Base-by-base conservation (phyloP, 2,113 vertebrate genomes). In the Typhlomys cinereus region DNA sequence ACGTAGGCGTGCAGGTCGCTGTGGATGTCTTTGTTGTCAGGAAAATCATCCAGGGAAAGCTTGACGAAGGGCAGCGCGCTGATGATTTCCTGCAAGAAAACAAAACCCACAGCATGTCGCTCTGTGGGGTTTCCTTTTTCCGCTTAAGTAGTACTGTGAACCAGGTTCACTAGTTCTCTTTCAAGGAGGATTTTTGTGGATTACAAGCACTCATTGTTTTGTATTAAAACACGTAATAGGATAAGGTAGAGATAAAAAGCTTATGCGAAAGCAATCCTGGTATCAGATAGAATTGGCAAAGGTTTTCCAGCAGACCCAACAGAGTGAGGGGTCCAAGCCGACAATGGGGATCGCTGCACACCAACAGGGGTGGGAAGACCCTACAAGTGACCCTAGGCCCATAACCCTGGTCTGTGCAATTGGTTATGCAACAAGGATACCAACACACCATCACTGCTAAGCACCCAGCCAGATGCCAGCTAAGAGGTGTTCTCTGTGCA, bases 1-100 rank as follows among this genome's bases (percentile, higher is more conserved):
- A 99, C 98, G 7, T 99, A 99, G 10, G 98, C 98, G 1, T 98
- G 99, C 97, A 99, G 98, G 97, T 99, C 99, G 0, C 97, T 96
- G n/a, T 98, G 97, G 90, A 99, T 99, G 95, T 99, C 99, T 92
- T 98, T 98, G 97, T 98, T 99, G 91, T 99, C 98, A 0, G 98
- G 97, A 84, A 99, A 99, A 96, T 98, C 98, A 84, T 99, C 99
- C 96, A 99, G 96, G 79, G 99, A 99, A 97, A 99, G 98, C 96
- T 97, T 95, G 36, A 98, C 82, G 81, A 99, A 99, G 0, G 99
- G 99, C 73, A 99, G 96, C 3, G 98, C 98, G 85, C 90, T 98
- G 76, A 98, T 97, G 93, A 99, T 98, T 96, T 99, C 99, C 99
- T 99, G 74, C 9, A 20, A 89, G 50, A 78, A 52, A 86, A 89